Conservation (phyloP, 2,797 vertebrate species). For the Margarornis squamiger region DNA sequence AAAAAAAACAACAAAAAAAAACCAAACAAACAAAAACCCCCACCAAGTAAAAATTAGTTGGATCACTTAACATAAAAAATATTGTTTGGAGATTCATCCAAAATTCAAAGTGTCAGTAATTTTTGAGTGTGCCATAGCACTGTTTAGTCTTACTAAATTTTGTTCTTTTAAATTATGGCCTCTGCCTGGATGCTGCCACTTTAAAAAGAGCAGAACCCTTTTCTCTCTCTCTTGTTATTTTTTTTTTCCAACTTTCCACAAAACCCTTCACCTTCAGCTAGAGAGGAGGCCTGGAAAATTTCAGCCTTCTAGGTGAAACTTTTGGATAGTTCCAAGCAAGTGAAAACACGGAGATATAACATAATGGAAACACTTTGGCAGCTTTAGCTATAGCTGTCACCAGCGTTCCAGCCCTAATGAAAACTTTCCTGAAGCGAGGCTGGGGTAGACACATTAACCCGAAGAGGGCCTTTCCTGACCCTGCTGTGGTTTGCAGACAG, state of each 20-base stretch:
- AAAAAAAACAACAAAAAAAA: neutral
- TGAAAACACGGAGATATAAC: constrained; percentile 50
- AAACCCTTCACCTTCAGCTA: constrained; percentile 11
- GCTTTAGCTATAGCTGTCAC: neutral
- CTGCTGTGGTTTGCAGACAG: neutral
- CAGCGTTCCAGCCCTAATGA: constrained; percentile 32
- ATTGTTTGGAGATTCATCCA: neutral
- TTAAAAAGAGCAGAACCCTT: neutral
- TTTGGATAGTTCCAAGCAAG: constrained; percentile 41
- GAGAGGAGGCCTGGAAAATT: constrained; percentile 52
- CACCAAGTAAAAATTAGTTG: neutral
- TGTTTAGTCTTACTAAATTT: neutral
- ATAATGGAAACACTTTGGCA: constrained; percentile 63
- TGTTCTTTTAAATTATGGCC: constrained; percentile 7
- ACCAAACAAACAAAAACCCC: no score
- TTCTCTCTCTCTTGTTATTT: neutral
- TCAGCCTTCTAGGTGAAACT: constrained; percentile 57
- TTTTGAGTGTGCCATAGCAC: neutral
- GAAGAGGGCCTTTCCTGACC: neutral
- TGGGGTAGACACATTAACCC: neutral
- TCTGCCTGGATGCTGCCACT: neutral
- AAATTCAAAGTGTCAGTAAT: neutral
- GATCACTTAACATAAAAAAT: neutral
- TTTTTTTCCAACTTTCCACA: neutral
- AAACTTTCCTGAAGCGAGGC: constrained; percentile 55